Evolutionary conservation across 2,797 vertebrate genomes (phyloP).

Genomic region (Heliangelus exortis): DNA sequence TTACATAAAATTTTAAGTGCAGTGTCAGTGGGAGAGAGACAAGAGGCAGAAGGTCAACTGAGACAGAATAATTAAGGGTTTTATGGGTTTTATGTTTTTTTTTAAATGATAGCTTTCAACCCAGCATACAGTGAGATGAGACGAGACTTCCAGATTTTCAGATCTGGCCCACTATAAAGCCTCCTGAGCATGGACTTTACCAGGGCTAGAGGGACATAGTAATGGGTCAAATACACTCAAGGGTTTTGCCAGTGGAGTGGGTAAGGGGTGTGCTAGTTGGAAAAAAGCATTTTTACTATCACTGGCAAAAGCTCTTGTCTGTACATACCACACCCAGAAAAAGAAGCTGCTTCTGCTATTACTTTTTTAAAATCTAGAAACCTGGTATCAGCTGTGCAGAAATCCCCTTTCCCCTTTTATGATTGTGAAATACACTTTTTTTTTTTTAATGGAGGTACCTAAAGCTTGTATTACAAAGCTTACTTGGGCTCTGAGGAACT

Average conservation of each 20-base stretch:
- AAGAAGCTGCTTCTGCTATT: neutral
- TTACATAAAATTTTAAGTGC: neutral
- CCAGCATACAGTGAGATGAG: neutral
- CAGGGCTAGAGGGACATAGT: neutral
- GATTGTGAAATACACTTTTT: neutral
- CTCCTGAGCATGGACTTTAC: neutral
- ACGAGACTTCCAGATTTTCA: neutral
- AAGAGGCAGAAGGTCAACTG: slow-evolving; percentile 29
- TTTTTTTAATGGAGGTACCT: neutral
- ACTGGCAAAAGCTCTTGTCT: neutral
- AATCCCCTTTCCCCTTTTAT: neutral
- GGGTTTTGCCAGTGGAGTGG: neutral
- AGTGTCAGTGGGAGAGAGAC: neutral
- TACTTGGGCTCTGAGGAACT: neutral
- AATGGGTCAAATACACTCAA: neutral
- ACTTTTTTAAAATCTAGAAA: neutral
- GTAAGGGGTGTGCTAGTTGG: neutral
- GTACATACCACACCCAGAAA: neutral
- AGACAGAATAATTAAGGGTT: slow-evolving; percentile 44
- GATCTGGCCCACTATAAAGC: neutral
- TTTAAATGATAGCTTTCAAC: neutral
- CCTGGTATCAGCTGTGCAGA: neutral
- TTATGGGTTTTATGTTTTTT: neutral
- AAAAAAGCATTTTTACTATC: neutral
- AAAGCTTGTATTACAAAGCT: neutral